Evolutionary conservation across 1,140 invertebrate species (phyloP).

Genomic region (Leptopilina boulardi): DNA sequence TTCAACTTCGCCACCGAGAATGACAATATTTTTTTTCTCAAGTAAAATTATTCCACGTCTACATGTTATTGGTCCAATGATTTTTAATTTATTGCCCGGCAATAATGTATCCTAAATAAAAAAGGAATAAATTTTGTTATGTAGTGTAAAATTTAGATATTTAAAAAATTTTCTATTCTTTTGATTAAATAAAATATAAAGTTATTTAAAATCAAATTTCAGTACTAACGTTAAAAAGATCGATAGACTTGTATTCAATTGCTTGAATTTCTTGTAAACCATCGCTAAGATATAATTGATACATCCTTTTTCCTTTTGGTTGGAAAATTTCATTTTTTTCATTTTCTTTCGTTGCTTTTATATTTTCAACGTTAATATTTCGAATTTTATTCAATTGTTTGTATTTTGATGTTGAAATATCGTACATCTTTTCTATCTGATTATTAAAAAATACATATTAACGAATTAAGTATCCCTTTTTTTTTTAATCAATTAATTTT

Average conservation of each 20-base stretch:
- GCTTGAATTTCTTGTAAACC: slow-evolving; percentile 26
- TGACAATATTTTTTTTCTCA: neutral
- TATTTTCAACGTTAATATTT: neutral
- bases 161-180: no score
- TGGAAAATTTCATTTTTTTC: neutral
- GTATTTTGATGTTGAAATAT: slow-evolving; percentile 52
- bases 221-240: neutral
- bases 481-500: no score
- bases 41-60: slow-evolving; percentile 26
- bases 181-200: no score
- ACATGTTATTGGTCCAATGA: neutral
- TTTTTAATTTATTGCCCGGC: slow-evolving; percentile 1
- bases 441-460: neutral
- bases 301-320: slow-evolving; percentile 2
- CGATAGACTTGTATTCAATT: neutral
- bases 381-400: slow-evolving; percentile 52
- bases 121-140: neutral
- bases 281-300: slow-evolving; percentile 3
- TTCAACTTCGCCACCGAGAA: slow-evolving; percentile 11
- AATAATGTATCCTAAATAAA: neutral
- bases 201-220: neutral
- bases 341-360: neutral
- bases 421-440: slow-evolving; percentile 50
- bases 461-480: no score
- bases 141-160: neutral